Conservation (phyloP, 2,888 invertebrate species). For the Papilio elwesi region DNA sequence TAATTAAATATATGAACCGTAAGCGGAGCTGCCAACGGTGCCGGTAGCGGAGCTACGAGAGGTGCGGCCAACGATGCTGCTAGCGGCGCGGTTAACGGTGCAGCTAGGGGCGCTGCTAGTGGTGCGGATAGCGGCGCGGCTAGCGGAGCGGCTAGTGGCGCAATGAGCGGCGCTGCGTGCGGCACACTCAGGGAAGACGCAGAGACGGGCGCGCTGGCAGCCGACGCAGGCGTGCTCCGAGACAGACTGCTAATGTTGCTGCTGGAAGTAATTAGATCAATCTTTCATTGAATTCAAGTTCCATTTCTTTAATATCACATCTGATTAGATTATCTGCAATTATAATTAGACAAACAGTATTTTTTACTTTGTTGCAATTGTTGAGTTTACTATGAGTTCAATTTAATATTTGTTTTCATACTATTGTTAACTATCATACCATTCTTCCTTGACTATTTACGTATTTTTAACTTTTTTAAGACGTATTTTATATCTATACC, state of each 20-base stretch:
- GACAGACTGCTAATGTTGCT: constrained; percentile 94
- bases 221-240: constrained; percentile 86
- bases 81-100: constrained; percentile 57
- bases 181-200: constrained; percentile 53
- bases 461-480: too few relatives aligned
- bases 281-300: not conserved
- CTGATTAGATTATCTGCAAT: too few relatives aligned
- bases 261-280: constrained; percentile 67
- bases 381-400: too few relatives aligned
- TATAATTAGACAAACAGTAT: too few relatives aligned
- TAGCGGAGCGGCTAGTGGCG: constrained; percentile 65
- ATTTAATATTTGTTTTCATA: too few relatives aligned
- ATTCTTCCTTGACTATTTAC: too few relatives aligned
- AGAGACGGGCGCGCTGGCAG: constrained; percentile 58
- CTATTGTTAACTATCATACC: too few relatives aligned
- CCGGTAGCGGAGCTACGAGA: constrained; percentile 56
- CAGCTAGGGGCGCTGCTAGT: constrained; percentile 58
- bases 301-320: too few relatives aligned
- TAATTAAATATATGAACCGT: constrained; percentile 55
- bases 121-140: constrained; percentile 61
- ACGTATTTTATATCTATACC: too few relatives aligned
- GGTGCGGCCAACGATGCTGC: constrained; percentile 52
- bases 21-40: constrained; percentile 60
- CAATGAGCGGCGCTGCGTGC: constrained; percentile 57
- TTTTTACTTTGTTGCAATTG: too few relatives aligned